phyloP scores from a whole-genome alignment of 2,888 invertebrate species.

The Hypselothyrea guttata region DNA sequence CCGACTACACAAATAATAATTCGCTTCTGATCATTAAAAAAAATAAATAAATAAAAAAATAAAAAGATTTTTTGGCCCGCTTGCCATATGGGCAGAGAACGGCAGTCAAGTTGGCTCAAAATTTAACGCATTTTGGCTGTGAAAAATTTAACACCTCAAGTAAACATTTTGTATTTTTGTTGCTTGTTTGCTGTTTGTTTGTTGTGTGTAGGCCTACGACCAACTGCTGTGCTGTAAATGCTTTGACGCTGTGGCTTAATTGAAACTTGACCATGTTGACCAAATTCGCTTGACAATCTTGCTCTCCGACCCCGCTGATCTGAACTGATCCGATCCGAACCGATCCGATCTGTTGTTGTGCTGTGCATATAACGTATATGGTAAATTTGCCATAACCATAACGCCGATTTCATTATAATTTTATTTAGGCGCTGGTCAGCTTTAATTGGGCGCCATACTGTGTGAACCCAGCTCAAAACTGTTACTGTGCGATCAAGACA shows the following conservation, averaged over 20 bases:
- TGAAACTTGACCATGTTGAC: conserved; percentile 78
- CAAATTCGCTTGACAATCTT: conserved; percentile 59
- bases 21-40: conserved; percentile 38
- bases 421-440: conserved; percentile 69
- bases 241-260: conserved; percentile 52
- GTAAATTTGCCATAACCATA: conserved; percentile 80
- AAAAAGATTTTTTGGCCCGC: conserved; percentile 31
- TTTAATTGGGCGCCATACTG: conserved; percentile 75
- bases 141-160: conserved; percentile 79
- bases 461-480: conserved; percentile 60
- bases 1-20: conserved; percentile 40
- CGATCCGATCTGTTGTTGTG: conserved; percentile 24
- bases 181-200: conserved; percentile 35
- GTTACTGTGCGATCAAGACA: neutral
- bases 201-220: conserved; percentile 32
- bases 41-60: too few species aligned
- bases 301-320: conserved; percentile 11
- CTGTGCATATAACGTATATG: conserved; percentile 59
- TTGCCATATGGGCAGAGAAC: conserved; percentile 43
- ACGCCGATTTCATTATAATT: conserved; percentile 76
- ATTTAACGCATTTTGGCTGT: conserved; percentile 69
- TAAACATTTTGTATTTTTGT: conserved; percentile 39
- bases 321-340: conserved; percentile 11
- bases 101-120: conserved; percentile 16
- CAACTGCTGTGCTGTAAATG: conserved; percentile 63